These are phyloP conservation scores for Pristionchus exspectatus DNA, from an alignment of 2,888 invertebrate species.

Conservation along the genomic window DNA sequence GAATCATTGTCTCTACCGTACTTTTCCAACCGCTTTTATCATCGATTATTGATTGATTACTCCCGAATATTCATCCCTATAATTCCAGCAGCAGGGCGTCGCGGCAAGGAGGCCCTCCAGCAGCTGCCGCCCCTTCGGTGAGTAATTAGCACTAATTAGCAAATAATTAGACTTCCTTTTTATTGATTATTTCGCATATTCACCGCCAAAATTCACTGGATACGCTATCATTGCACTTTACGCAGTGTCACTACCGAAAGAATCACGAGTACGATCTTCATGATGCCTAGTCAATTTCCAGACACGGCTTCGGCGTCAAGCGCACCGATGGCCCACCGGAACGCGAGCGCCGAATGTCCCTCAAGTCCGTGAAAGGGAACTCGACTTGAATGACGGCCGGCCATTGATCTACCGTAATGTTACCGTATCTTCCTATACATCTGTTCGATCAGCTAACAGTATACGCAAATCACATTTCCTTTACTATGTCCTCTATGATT, in stretches of 20 bases:
- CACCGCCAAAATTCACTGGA: neutral
- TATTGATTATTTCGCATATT: neutral
- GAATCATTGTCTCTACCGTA: neutral
- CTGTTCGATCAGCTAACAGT: neutral
- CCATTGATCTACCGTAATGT: neutral
- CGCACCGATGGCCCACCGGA: neutral
- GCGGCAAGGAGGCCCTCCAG: slow-evolving; percentile 8
- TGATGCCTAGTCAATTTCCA: neutral
- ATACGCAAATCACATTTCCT: neutral
- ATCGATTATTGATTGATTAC: neutral
- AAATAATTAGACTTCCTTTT: neutral
- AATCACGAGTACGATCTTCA: neutral
- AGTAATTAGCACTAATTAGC: neutral
- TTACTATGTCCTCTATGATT: neutral
- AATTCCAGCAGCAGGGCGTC: neutral
- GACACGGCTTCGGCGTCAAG: slow-evolving; percentile 43
- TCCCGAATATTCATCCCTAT: too few relatives aligned
- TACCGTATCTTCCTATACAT: neutral
- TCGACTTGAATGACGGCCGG: too few relatives aligned
- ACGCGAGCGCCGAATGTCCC: neutral
- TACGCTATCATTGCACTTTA: neutral
- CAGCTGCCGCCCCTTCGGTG: slow-evolving; percentile 9
- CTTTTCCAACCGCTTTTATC: neutral
- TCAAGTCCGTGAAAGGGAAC: neutral
- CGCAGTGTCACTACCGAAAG: neutral